These are phyloP conservation scores for Euzophera pinguis DNA, from an alignment of 2,888 invertebrate genomes.

Conservation along the genomic window DNA sequence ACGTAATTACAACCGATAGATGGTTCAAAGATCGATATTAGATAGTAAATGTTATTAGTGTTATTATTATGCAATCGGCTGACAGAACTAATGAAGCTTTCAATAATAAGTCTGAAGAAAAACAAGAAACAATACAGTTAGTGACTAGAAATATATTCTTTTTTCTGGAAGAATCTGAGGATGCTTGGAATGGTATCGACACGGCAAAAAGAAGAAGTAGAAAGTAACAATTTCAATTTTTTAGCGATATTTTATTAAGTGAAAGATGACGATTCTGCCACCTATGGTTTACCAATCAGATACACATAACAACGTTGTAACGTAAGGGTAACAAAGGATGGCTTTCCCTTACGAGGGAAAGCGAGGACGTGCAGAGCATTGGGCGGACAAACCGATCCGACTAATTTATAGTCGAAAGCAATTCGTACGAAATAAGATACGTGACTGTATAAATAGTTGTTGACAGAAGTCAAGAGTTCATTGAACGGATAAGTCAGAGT, in stretches of 20 bases:
- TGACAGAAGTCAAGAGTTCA: not conserved
- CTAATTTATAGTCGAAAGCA: conserved; percentile 43
- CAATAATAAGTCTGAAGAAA: too few species aligned
- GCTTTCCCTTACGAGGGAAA: conserved; percentile 51
- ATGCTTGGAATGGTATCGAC: too few species aligned
- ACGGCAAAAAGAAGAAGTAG: too few species aligned
- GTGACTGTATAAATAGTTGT: conserved; percentile 34
- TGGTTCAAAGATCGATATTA: not conserved
- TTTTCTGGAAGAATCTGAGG: too few species aligned
- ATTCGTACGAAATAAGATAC: conserved; percentile 42
- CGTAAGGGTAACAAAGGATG: conserved; percentile 11
- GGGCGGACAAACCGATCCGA: conserved; percentile 24
- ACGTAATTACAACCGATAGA: not conserved
- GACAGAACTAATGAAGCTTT: too few species aligned
- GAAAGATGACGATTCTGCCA: not conserved
- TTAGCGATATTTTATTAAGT: too few species aligned
- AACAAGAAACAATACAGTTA: too few species aligned
- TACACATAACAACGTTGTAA: not conserved
- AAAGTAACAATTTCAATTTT: too few species aligned
- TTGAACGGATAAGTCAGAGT: not conserved
- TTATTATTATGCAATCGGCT: not conserved
- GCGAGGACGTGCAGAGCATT: conserved; percentile 63
- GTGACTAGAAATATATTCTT: too few species aligned
- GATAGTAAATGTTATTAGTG: not conserved
- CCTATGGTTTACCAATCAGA: not conserved